phyloP scores from a whole-genome alignment of 2,797 vertebrate species.

The Ispidina lecontei region DNA sequence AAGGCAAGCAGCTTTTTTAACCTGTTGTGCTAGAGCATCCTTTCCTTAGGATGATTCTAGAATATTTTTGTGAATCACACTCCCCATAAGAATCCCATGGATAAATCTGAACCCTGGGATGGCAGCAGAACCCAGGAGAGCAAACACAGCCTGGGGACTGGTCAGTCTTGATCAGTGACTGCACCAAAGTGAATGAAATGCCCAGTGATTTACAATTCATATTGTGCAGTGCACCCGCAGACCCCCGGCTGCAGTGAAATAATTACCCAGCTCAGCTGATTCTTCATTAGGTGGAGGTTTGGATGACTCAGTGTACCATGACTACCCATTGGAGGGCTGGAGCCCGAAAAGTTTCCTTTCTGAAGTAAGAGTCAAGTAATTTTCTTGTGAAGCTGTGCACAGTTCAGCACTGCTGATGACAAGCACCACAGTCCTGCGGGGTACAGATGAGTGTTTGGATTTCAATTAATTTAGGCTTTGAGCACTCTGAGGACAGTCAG shows the following conservation, averaged over 20 bases:
- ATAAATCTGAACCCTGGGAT: neutral
- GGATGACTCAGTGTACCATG: neutral
- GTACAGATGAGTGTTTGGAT: neutral
- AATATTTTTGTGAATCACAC: neutral
- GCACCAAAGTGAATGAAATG: neutral
- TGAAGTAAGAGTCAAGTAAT: neutral
- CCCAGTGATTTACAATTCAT: neutral
- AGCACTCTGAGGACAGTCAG: neutral
- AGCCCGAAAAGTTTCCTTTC: neutral
- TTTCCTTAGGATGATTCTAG: neutral
- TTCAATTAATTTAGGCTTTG: neutral
- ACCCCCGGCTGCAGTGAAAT: neutral
- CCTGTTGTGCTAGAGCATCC: neutral
- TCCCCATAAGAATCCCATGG: neutral
- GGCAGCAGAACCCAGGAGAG: neutral
- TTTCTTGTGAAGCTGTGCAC: neutral
- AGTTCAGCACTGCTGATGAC: neutral
- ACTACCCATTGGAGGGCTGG: neutral
- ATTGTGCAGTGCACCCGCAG: neutral
- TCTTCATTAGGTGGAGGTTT: neutral
- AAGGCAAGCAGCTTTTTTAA: neutral
- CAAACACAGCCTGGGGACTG: neutral
- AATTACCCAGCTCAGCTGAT: neutral
- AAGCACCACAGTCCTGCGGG: neutral
- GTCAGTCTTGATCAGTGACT: neutral